Conservation (phyloP, 2,888 invertebrate species). For the Philaethria dido region DNA sequence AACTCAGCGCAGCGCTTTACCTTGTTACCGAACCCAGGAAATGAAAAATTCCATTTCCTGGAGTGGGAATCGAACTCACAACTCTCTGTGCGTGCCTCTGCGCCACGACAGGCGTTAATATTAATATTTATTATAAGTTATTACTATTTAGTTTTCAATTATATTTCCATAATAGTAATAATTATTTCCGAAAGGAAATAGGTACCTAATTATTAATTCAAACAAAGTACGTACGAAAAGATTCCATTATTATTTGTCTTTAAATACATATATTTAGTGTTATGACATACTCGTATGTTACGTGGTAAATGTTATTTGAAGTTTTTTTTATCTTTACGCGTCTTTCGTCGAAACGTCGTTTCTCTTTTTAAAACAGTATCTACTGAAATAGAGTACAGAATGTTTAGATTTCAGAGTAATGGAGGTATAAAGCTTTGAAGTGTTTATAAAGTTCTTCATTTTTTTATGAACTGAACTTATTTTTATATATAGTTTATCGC, state of each 20-base stretch:
- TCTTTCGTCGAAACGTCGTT: constrained; percentile 4
- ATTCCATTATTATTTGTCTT: not conserved
- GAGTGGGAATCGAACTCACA: too few relatives aligned
- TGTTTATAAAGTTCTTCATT: constrained; percentile 36
- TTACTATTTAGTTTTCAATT: not conserved
- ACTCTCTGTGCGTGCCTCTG: too few relatives aligned
- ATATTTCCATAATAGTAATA: too few relatives aligned
- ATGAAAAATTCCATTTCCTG: too few relatives aligned
- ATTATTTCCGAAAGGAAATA: not conserved
- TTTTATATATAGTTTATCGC: too few relatives aligned
- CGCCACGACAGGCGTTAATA: too few relatives aligned
- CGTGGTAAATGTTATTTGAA: not conserved
- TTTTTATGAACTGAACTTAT: not conserved
- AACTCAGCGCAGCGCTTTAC: too few relatives aligned
- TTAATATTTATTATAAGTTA: not conserved
- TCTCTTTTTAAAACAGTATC: not conserved
- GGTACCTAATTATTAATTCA: not conserved
- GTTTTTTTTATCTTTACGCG: not conserved
- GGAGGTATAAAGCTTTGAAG: constrained; percentile 38
- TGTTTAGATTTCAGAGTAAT: constrained; percentile 52
- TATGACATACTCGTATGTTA: not conserved
- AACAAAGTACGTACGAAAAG: not conserved
- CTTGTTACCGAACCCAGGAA: too few relatives aligned
- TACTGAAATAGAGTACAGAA: constrained; percentile 27
- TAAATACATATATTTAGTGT: not conserved